phyloP scores from a whole-genome alignment of 2,113 vertebrate genomes.

The Microtus oregoni region DNA sequence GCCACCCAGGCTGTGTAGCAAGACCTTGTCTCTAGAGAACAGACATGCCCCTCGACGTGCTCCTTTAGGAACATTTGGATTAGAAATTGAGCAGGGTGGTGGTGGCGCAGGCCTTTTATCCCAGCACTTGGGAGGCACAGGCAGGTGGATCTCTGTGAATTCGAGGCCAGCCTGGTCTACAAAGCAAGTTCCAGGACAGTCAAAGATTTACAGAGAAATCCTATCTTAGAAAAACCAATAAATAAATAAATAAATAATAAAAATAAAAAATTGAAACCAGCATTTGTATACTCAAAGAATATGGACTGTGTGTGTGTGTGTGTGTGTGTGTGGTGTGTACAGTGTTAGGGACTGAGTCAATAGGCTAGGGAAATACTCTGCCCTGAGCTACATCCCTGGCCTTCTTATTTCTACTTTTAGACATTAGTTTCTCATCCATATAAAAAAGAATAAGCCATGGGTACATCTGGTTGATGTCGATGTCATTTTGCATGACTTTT shows the following conservation, averaged over 20 bases:
- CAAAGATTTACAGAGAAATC: too few species aligned
- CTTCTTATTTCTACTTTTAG: background rate
- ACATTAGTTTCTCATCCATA: background rate
- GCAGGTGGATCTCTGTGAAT: too few species aligned
- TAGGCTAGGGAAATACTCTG: background rate
- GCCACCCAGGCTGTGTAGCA: background rate
- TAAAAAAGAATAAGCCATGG: background rate
- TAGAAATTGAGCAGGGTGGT: background rate
- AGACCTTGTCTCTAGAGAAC: background rate
- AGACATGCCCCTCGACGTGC: background rate
- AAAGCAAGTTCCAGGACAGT: too few species aligned
- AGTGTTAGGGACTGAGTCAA: background rate
- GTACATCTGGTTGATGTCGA: background rate
- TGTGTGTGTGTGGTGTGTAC: background rate
- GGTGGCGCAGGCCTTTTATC: too few species aligned
- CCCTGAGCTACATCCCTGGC: background rate
- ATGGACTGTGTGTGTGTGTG: background rate
- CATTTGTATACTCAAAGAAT: background rate
- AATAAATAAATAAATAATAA: too few species aligned
- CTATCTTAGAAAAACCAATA: too few species aligned
- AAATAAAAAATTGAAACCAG: constrained; percentile 1
- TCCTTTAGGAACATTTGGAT: background rate
- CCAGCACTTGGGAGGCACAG: too few species aligned
- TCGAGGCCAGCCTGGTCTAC: too few species aligned
- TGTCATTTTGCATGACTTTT: constrained; percentile 17